These are phyloP conservation scores for Tapera naevia DNA, from an alignment of 2,797 vertebrate genomes.

Conservation along the genomic window DNA sequence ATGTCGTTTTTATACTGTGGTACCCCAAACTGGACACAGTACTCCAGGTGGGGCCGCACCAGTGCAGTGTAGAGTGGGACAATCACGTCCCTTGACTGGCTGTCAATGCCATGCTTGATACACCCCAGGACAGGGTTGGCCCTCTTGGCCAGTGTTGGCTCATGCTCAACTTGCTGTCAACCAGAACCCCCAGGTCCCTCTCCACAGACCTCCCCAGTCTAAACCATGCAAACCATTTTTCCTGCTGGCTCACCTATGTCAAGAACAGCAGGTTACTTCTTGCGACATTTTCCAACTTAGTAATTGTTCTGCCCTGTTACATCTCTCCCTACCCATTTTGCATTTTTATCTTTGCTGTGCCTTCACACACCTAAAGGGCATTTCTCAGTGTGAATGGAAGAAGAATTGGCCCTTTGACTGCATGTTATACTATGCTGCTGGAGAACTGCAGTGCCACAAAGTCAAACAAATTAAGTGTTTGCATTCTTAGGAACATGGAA, in stretches of 20 bases:
- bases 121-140: too few species aligned
- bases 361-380: background rate
- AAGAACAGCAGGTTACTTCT: background rate
- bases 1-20: too few species aligned
- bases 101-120: too few species aligned
- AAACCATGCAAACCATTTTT: background rate
- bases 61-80: too few species aligned
- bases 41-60: too few species aligned
- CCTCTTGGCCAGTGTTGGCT: too few species aligned
- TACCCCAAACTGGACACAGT: too few species aligned
- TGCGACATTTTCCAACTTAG: background rate
- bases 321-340: background rate
- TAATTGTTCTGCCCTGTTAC: background rate
- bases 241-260: background rate
- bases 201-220: too few species aligned
- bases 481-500: background rate
- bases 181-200: too few species aligned
- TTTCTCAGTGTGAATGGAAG: background rate
- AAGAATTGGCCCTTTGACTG: background rate
- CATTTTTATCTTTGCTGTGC: background rate
- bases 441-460: background rate
- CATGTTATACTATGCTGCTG: fast-evolving
- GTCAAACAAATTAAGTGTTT: background rate
- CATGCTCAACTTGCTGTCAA: too few species aligned
- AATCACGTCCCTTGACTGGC: too few species aligned